Conservation (phyloP, 2,888 invertebrate genomes). For the Hydroisotoma schaefferi region DNA sequence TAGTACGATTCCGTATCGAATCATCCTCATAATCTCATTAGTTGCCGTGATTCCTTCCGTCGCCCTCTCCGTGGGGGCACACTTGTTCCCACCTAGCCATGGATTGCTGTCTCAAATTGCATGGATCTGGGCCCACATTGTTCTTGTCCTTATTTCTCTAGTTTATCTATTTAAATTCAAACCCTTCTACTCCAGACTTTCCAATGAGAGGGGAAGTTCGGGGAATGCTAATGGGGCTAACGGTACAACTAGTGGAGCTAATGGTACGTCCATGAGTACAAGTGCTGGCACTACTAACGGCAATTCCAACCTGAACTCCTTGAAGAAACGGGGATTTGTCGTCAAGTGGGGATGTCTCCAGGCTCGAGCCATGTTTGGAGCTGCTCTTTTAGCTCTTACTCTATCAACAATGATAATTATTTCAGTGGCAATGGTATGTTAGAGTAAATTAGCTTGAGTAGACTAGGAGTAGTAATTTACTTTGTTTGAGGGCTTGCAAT, state of each 20-base stretch:
- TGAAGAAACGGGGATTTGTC: conserved; percentile 48
- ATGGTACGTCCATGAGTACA: conserved; percentile 25
- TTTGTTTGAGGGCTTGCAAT: background rate
- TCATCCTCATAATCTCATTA: conserved; percentile 45
- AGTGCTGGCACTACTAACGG: conserved; percentile 38
- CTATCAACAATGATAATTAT: conserved; percentile 49
- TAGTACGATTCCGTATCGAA: conserved; percentile 43
- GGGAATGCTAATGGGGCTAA: conserved; percentile 35
- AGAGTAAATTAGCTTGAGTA: background rate
- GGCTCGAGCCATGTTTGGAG: conserved; percentile 49
- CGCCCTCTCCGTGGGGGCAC: conserved; percentile 45
- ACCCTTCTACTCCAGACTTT: conserved; percentile 47
- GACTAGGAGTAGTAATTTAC: background rate
- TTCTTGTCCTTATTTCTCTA: conserved; percentile 47
- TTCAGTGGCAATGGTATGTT: conserved; percentile 48
- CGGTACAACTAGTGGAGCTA: conserved; percentile 29
- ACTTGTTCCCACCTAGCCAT: conserved; percentile 44
- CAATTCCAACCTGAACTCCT: conserved; percentile 44
- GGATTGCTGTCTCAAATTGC: conserved; percentile 46
- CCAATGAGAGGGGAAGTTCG: conserved; percentile 43
- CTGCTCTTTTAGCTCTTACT: conserved; percentile 48
- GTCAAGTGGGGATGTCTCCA: conserved; percentile 49
- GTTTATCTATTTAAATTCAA: conserved; percentile 49
- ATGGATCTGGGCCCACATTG: conserved; percentile 47
- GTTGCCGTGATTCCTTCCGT: conserved; percentile 46